Conservation (phyloP, 2,797 vertebrate species). For the Phrynocephalus forsythii region DNA sequence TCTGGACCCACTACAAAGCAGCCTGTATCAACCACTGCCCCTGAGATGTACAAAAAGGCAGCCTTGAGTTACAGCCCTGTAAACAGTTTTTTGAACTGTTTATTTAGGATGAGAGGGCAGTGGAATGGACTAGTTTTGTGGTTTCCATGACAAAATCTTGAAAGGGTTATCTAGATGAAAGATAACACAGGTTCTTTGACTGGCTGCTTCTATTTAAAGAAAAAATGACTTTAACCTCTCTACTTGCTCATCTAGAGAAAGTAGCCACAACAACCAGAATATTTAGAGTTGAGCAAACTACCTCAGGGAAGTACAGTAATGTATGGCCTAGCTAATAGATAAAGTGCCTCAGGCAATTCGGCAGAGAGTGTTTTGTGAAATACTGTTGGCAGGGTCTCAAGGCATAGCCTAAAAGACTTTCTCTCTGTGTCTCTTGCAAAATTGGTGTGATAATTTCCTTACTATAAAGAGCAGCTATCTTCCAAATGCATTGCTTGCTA, state of each 20-base stretch:
- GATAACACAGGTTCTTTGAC: neutral
- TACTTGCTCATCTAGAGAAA: neutral
- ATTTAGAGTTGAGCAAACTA: neutral
- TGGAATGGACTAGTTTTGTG: neutral
- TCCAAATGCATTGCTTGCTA: conserved; percentile 50
- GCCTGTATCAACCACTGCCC: neutral
- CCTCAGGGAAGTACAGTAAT: conserved; percentile 4
- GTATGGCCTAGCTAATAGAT: neutral
- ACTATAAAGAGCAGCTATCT: neutral
- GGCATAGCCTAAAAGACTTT: neutral
- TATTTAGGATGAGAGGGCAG: neutral
- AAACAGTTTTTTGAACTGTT: neutral
- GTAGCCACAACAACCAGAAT: neutral
- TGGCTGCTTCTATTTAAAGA: neutral
- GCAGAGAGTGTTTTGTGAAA: conserved; percentile 6
- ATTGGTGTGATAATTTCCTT: conserved; percentile 44
- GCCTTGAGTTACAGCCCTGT: neutral
- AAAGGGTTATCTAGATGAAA: neutral
- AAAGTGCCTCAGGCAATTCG: neutral
- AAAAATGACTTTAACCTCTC: conserved; percentile 15
- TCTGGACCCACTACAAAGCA: neutral
- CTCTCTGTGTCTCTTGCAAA: neutral
- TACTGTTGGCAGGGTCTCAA: neutral
- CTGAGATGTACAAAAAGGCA: neutral
- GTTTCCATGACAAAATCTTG: neutral